Conservation (phyloP, 2,797 vertebrate genomes). For the Adrianichthys oophorus region DNA sequence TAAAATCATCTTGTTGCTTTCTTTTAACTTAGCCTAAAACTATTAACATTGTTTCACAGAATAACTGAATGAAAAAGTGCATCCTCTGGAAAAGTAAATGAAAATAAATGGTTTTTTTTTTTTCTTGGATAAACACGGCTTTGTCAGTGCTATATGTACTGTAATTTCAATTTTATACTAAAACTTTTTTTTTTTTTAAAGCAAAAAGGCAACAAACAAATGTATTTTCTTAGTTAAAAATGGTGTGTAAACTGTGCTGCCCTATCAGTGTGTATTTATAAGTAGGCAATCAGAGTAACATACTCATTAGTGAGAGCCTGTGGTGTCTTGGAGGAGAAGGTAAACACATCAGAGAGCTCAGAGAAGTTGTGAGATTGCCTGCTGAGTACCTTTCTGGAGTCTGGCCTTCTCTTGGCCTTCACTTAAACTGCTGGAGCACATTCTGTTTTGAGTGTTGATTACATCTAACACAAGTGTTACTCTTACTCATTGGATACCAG, state of each 20-base stretch:
- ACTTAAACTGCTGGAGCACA: constrained; percentile 5
- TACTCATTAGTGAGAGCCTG: constrained; percentile 57
- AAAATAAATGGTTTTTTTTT: too few species aligned
- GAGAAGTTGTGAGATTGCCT: constrained; percentile 36
- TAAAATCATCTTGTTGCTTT: background rate
- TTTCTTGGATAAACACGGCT: too few species aligned
- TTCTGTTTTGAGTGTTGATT: constrained; percentile 3
- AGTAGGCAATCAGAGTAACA: constrained; percentile 31
- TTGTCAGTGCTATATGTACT: too few species aligned
- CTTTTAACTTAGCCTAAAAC: background rate
- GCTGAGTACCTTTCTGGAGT: constrained; percentile 27
- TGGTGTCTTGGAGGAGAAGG: constrained; percentile 48
- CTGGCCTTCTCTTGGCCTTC: constrained; percentile 45
- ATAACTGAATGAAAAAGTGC: too few species aligned
- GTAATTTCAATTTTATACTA: too few species aligned
- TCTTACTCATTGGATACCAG: background rate
- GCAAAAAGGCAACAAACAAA: too few species aligned
- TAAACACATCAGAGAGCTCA: constrained; percentile 56
- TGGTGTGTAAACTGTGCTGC: constrained; percentile 33
- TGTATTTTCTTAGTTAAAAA: background rate
- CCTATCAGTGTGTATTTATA: constrained; percentile 48
- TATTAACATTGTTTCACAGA: background rate
- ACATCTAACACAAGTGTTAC: background rate
- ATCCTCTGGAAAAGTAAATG: too few species aligned
- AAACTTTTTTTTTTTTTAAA: too few species aligned